These are phyloP conservation scores for Drosophila murphyi DNA, from an alignment of 1,140 invertebrate genomes.

Conservation along the genomic window DNA sequence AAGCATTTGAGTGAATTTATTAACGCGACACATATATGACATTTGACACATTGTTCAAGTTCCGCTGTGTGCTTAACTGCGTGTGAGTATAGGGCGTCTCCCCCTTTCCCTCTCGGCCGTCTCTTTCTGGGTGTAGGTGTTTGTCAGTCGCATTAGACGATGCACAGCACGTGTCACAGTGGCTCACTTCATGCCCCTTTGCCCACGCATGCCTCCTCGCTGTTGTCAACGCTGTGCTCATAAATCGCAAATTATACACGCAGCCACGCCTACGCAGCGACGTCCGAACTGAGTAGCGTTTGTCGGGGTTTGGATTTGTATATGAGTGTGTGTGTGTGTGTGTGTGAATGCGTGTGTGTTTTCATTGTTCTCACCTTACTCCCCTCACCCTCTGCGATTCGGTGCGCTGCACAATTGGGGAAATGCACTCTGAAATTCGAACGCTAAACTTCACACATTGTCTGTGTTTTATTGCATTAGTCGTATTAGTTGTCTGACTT, in stretches of 20 bases:
- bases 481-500: slow-evolving; percentile 25
- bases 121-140: slow-evolving; percentile 46
- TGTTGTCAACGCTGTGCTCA: slow-evolving; percentile 70
- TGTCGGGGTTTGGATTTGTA: slow-evolving; percentile 63
- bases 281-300: slow-evolving; percentile 19
- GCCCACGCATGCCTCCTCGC: neutral
- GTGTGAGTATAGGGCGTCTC: slow-evolving; percentile 9
- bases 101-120: neutral
- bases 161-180: slow-evolving; percentile 72
- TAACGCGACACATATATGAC: slow-evolving; percentile 79
- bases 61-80: slow-evolving; percentile 48
- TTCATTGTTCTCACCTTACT: slow-evolving; percentile 53
- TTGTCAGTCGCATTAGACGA: slow-evolving; percentile 68
- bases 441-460: slow-evolving; percentile 79
- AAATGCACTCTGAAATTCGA: slow-evolving; percentile 78
- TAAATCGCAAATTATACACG: slow-evolving; percentile 81
- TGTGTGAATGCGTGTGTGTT: slow-evolving; percentile 6
- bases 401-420: slow-evolving; percentile 55
- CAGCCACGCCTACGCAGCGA: slow-evolving; percentile 57
- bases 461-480: slow-evolving; percentile 78
- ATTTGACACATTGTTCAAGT: slow-evolving; percentile 80
- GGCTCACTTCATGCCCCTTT: slow-evolving; percentile 34
- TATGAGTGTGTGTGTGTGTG: slow-evolving; percentile 30
- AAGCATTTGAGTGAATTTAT: slow-evolving; percentile 83
- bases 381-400: slow-evolving; percentile 25